Evolutionary conservation across 2,888 invertebrate species (phyloP), one percentile per base, ranked within the genome.

Genomic region (Leistus spinibarbis): DNA sequence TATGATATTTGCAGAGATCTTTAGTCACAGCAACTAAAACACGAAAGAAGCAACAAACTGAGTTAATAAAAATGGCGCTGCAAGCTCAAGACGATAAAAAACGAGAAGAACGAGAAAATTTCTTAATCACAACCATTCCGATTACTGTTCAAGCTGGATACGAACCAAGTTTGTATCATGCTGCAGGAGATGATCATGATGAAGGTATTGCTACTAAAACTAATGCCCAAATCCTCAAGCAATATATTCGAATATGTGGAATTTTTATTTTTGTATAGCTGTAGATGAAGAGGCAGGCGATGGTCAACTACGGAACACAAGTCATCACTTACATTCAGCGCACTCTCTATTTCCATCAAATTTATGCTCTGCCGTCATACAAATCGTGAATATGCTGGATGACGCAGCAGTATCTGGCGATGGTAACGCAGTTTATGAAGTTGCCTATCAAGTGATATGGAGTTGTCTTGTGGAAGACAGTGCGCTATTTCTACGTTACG

Each of bases 21-120:
- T 86, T 98, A 81, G 99, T 99, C 64, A 99, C 99, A 23, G 99
- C 99, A 9, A 99, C 99, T 0, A 98, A 99, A 85, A 99, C 99
- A 0, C 90, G 99, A 19, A 96, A 99, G 84, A 99, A 99, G 84
- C 99, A 99, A 84, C 98, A 99, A 86, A 98, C 99, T 19, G 99
- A 99, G 86, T 91, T 99, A 76, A 97, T 99, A 75, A 95, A 97
- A 81, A 91, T 93, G 85, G 99, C 99, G 0, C 87, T 99, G 17
- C 94, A 97, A 83, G 97, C 97, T 56, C 96, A 98, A 80, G 98
- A 98, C 82, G 98, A 98, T 82, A 96, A 98, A 82, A 95, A 96
- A 83, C 88, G 97, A 5, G 93, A 93, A n/a, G 98, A 98, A 82
- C 87, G 99, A 13, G 98, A 98, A 85, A 96, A 96, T 81, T 99